phyloP scores from a whole-genome alignment of 2,888 invertebrate species.

The Andrena fulva region DNA sequence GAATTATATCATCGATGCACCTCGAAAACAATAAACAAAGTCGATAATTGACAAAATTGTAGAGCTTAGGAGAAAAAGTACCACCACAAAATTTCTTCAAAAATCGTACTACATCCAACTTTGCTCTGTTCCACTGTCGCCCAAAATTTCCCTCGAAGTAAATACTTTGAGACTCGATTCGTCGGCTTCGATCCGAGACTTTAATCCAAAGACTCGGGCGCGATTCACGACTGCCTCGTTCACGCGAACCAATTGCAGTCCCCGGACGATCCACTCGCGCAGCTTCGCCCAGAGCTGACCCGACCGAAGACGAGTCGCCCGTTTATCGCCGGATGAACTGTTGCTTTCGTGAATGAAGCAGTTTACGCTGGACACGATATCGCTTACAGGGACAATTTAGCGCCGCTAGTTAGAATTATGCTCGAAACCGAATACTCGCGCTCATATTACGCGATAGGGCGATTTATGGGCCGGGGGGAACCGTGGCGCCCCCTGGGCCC shows the following conservation, averaged over 20 bases:
- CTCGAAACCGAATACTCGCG: conserved; percentile 78
- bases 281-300: neutral
- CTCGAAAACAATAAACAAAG: too few species aligned
- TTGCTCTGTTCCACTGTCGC: too few species aligned
- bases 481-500: conserved; percentile 31
- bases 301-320: neutral
- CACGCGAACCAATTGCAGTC: conserved; percentile 29
- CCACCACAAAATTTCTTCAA: too few species aligned
- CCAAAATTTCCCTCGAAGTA: too few species aligned
- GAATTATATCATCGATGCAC: too few species aligned
- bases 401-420: conserved; percentile 78
- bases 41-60: too few species aligned
- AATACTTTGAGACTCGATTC: too few species aligned
- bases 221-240: neutral
- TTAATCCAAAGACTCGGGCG: neutral
- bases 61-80: too few species aligned
- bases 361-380: conserved; percentile 71
- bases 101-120: too few species aligned
- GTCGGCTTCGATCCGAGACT: neutral
- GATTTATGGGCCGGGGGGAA: conserved; percentile 71
- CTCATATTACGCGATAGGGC: conserved; percentile 74
- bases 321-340: conserved; percentile 46
- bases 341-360: conserved; percentile 68
- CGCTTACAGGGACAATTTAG: conserved; percentile 77
- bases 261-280: conserved; percentile 3